These are phyloP conservation scores for Dolichallabes microphthalmus DNA, from an alignment of 2,113 vertebrate genomes.

Conservation along the genomic window DNA sequence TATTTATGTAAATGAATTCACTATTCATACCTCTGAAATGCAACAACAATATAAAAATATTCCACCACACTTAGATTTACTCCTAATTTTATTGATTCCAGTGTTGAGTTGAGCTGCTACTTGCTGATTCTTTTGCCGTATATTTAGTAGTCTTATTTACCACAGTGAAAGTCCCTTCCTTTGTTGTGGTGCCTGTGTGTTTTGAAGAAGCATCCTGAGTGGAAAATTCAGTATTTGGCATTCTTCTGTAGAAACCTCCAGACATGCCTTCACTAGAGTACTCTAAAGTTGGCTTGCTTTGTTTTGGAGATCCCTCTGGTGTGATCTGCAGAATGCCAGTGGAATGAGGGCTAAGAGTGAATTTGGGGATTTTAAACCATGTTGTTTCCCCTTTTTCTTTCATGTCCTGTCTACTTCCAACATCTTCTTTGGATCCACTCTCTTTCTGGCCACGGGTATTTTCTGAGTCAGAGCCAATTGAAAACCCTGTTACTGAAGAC, in stretches of 20 bases:
- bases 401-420: conserved; percentile 6
- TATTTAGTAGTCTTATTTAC: conserved; percentile 67
- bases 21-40: not conserved
- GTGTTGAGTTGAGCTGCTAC: conserved; percentile 31
- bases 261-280: conserved; percentile 63
- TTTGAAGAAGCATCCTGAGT: conserved; percentile 62
- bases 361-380: conserved; percentile 79
- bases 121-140: conserved; percentile 57
- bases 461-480: conserved; percentile 61
- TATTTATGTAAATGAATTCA: conserved; percentile 34
- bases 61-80: not conserved
- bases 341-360: conserved; percentile 76
- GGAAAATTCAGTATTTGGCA: conserved; percentile 73
- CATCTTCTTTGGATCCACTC: conserved; percentile 28
- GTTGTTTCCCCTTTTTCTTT: conserved; percentile 69
- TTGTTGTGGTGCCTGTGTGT: conserved; percentile 52
- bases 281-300: conserved; percentile 55
- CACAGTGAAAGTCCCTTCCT: conserved; percentile 57
- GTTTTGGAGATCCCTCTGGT: conserved; percentile 67
- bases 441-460: conserved; percentile 60
- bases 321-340: conserved; percentile 71
- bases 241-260: conserved; percentile 71
- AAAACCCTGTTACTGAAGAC: conserved; percentile 58
- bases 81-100: conserved; percentile 18
- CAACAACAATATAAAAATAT: not conserved